Evolutionary conservation across 2,797 vertebrate genomes (phyloP).

Genomic region (Sphaeramia orbicularis): DNA sequence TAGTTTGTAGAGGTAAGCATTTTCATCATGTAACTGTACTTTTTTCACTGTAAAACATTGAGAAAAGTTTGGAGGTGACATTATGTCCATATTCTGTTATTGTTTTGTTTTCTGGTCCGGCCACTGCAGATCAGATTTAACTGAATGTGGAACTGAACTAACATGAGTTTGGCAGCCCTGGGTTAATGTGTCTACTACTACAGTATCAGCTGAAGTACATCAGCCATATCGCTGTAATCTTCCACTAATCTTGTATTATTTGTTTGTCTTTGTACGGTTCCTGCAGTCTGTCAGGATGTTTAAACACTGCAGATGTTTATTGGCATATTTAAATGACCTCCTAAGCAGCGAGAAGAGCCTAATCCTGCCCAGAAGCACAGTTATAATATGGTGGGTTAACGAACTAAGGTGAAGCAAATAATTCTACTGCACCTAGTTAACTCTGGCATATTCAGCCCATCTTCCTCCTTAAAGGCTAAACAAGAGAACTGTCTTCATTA

Average conservation of each 20-base stretch:
- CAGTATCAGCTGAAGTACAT: slow-evolving; percentile 16
- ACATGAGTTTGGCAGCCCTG: too few species aligned
- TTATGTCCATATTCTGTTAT: too few species aligned
- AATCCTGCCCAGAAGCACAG: slow-evolving; percentile 21
- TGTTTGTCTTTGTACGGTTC: slow-evolving; percentile 28
- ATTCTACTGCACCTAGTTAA: slow-evolving; percentile 13
- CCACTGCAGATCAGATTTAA: too few species aligned
- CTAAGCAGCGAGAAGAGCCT: slow-evolving; percentile 22
- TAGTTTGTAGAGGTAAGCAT: too few species aligned
- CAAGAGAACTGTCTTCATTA: neutral
- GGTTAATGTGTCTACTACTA: too few species aligned
- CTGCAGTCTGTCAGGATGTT: slow-evolving; percentile 19
- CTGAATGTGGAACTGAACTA: too few species aligned
- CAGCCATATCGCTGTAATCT: slow-evolving; percentile 6
- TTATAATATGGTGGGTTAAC: slow-evolving; percentile 5
- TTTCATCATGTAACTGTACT: too few species aligned
- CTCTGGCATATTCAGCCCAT: neutral
- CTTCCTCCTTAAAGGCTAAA: neutral
- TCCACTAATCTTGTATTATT: slow-evolving; percentile 29
- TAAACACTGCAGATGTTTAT: slow-evolving; percentile 23
- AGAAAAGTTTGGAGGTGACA: too few species aligned
- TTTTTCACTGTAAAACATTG: too few species aligned
- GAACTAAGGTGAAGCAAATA: neutral
- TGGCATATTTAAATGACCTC: slow-evolving; percentile 40
- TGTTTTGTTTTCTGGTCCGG: too few species aligned